Evolutionary conservation across 2,797 vertebrate species (phyloP), one percentile per base, ranked within the genome.

Genomic region (Myripristis murdjan): DNA sequence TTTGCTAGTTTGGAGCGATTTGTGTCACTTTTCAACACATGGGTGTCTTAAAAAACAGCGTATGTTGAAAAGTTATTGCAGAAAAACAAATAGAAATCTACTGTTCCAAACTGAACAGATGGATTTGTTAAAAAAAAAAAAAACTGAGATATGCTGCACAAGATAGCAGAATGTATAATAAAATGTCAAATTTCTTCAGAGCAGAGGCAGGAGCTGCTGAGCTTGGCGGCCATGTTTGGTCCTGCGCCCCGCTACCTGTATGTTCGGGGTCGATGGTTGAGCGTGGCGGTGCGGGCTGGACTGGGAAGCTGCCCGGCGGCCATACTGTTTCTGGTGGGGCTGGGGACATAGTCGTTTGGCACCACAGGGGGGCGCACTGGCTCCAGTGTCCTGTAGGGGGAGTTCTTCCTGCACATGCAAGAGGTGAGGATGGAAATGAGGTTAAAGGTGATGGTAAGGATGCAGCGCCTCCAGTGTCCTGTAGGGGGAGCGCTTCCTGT

Each of bases 371-470:
- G 97, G 86, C 96, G 96, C 87, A 98, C 98, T 2, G 97, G 98
- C 94, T 98, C 98, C 94, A 98, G 91, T 28, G 97, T 99, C 93
- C 97, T 97, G 90, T 98, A 99, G 71, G 98, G 97, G 92, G 97
- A 98, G 94, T 96, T 97, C 91, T 97, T 97, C 94, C 97, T 98
- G 95, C 63, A 62, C 64, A 64, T 63, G 84, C 57, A 72, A 10
- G 58, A 69, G 20, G 69, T 63, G 28, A 72, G 26, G 61, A 44
- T 61, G 58, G 64, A 70, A 37, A 76, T 6, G 51, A 16, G 37
- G 75, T 80, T 68, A 77, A 28, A n/a, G 14, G 44, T 44, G 39
- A 2, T 10, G 33, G 5, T 35, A 6, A 5, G 39, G 14, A 2
- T 95, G 95, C 83, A 97, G 95, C 22, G 95, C 95, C 91, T 95